Evolutionary conservation across 2,888 invertebrate species (phyloP).

Genomic region (Zaprionus bogoriensis): DNA sequence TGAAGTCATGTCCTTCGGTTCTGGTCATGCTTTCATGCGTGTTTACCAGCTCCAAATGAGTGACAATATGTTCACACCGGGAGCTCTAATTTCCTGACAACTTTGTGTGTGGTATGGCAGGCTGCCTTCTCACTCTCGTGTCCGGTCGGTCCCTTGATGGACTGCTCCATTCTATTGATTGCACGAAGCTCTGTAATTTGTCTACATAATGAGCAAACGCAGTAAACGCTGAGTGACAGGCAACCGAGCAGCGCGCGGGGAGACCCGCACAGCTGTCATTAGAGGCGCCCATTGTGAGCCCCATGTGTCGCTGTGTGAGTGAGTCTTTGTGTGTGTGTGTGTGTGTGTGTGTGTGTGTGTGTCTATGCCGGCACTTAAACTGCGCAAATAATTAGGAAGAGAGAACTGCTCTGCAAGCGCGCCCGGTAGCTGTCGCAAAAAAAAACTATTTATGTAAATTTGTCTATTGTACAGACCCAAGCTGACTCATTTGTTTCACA

Average conservation of each 20-base stretch:
- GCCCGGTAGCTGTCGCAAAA: slow-evolving; percentile 23
- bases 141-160: background rate
- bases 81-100: slow-evolving; percentile 30
- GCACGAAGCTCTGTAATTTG: slow-evolving; percentile 38
- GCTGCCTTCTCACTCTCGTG: slow-evolving; percentile 10
- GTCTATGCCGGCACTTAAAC: slow-evolving; percentile 52
- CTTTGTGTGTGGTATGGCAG: slow-evolving; percentile 15
- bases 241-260: background rate
- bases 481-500: slow-evolving; percentile 48
- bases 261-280: slow-evolving; percentile 43
- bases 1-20: background rate
- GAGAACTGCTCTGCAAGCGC: slow-evolving; percentile 28
- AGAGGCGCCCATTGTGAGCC: slow-evolving; percentile 47
- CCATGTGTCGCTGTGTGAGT: slow-evolving; percentile 5
- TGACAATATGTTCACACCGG: slow-evolving; percentile 23
- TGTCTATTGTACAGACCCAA: slow-evolving; percentile 24
- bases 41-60: slow-evolving; percentile 11
- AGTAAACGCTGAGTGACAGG: slow-evolving; percentile 17
- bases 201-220: slow-evolving; percentile 45
- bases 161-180: slow-evolving; percentile 46
- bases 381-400: slow-evolving; percentile 70
- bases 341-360: slow-evolving; percentile 20
- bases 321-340: slow-evolving; percentile 16
- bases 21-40: background rate
- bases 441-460: slow-evolving; percentile 48